Percentiles rank a stretch among this genome's conserved stretches.
phyloP scores from a whole-genome alignment of 2,888 invertebrate genomes.

The Dynastes maya region DNA sequence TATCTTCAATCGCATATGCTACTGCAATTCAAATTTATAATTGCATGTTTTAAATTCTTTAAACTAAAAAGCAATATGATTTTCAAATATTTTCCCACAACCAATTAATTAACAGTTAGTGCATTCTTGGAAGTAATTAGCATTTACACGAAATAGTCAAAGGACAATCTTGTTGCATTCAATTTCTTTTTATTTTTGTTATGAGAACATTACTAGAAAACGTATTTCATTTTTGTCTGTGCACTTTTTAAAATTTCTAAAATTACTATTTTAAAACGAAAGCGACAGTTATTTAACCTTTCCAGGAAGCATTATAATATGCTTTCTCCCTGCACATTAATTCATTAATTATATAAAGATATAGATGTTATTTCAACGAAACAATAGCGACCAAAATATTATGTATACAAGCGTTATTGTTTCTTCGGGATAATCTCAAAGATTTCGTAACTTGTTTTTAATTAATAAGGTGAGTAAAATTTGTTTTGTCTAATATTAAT shows the following conservation, averaged over 20 bases:
- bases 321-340: background rate
- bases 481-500: background rate
- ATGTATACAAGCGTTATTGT: background rate
- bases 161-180: background rate
- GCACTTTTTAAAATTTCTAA: background rate
- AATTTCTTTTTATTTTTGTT: background rate
- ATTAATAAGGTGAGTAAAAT: background rate
- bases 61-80: background rate
- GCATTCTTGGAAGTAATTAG: background rate
- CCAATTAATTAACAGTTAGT: background rate
- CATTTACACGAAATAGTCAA: background rate
- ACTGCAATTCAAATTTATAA: no score
- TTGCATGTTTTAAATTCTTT: background rate
- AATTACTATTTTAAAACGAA: conserved; percentile 5
- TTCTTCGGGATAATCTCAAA: background rate
- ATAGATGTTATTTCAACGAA: background rate
- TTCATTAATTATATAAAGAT: conserved; percentile 1
- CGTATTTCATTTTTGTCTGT: background rate
- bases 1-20: no score
- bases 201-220: background rate
- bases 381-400: conserved; percentile 16
- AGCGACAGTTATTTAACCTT: conserved; percentile 3
- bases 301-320: background rate
- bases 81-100: background rate
- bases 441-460: background rate